Evolutionary conservation across 2,888 invertebrate genomes (phyloP).

Genomic region (Acheta domesticus): DNA sequence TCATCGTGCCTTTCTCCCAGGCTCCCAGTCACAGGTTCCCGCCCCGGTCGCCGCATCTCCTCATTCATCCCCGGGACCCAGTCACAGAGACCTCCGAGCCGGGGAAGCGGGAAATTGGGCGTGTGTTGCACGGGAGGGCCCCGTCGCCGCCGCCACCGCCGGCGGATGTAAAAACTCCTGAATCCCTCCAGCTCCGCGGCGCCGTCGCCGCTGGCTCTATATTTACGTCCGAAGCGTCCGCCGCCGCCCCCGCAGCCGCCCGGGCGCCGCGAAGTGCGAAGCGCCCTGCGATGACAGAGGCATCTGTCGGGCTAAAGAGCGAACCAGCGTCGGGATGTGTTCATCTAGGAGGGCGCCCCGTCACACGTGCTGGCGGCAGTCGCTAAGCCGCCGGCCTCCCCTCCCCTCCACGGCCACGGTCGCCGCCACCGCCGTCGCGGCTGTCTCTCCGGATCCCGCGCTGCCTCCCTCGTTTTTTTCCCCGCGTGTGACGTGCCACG

Average conservation of each 20-base stretch:
- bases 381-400: not conserved
- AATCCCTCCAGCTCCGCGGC: not conserved
- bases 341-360: not conserved
- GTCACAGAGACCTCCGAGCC: too few relatives aligned
- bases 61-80: too few relatives aligned
- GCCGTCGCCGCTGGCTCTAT: not conserved
- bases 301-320: conserved; percentile 3
- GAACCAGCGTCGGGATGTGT: not conserved
- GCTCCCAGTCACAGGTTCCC: too few relatives aligned
- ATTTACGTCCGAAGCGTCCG: not conserved
- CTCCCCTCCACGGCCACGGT: not conserved
- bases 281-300: not conserved
- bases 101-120: too few relatives aligned
- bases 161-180: too few relatives aligned
- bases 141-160: too few relatives aligned
- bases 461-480: not conserved
- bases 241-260: not conserved
- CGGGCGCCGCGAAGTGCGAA: not conserved
- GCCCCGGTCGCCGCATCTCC: too few relatives aligned
- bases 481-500: too few relatives aligned
- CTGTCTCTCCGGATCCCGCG: not conserved
- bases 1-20: too few relatives aligned
- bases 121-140: too few relatives aligned
- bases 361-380: conserved; percentile 7
- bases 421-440: not conserved